Evolutionary conservation across 2,797 vertebrate genomes (phyloP).

Genomic region (Sciaenops ocellatus): DNA sequence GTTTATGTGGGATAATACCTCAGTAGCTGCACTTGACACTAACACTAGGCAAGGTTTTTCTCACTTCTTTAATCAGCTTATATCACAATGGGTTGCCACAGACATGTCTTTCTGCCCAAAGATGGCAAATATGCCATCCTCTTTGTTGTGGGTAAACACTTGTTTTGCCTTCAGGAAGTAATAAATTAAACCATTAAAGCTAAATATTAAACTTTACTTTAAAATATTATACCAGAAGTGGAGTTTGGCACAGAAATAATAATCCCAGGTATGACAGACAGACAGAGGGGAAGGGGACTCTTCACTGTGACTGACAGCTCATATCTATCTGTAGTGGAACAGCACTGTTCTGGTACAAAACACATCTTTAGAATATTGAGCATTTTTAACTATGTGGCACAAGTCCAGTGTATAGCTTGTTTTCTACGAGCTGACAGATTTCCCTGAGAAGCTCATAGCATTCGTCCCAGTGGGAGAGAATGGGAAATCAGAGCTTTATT

Average conservation of each 20-base stretch:
- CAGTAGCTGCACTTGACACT: neutral
- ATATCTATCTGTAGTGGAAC: neutral
- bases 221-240: neutral
- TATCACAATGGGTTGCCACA: neutral
- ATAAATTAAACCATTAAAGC: neutral
- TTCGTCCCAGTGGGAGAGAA: constrained; percentile 36
- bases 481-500: constrained; percentile 19
- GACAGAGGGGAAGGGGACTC: neutral
- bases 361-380: neutral
- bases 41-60: neutral
- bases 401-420: neutral
- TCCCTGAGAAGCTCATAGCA: constrained; percentile 22
- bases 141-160: neutral
- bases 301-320: neutral
- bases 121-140: neutral
- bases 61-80: neutral
- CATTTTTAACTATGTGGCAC: neutral
- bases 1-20: neutral
- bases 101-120: neutral
- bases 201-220: neutral
- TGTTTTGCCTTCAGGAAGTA: neutral
- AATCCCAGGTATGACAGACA: neutral
- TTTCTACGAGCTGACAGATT: constrained; percentile 27
- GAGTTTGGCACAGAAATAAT: neutral
- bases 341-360: neutral